Percentiles rank a stretch among this genome's conserved stretches.
Evolutionary conservation across 2,797 vertebrate species (phyloP).

Genomic region (Halcyon chelicuti): DNA sequence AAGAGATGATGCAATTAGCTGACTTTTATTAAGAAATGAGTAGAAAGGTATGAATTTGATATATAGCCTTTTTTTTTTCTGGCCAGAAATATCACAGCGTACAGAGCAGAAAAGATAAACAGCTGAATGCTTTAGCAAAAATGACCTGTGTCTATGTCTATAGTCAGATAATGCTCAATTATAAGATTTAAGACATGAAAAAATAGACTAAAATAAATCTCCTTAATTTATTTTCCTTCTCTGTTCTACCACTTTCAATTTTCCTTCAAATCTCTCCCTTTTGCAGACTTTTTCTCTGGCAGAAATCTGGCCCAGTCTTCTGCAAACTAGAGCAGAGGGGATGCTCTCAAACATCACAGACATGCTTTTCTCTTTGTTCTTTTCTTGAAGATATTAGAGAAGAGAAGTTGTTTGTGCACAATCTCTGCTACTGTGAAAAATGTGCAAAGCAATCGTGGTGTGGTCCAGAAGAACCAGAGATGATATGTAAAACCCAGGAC

Average conservation of each 20-base stretch:
- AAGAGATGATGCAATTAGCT: slow-evolving; percentile 5
- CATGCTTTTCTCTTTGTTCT: neutral
- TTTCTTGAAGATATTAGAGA: neutral
- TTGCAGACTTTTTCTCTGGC: neutral
- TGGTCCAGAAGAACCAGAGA: neutral
- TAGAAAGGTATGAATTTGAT: slow-evolving; percentile 19
- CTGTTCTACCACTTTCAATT: neutral
- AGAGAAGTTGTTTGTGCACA: neutral
- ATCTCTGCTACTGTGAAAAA: neutral
- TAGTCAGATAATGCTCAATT: neutral
- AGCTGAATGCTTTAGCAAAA: neutral
- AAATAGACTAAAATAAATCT: neutral
- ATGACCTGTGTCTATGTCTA: neutral
- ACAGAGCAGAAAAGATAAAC: neutral
- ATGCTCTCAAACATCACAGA: neutral
- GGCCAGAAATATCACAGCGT: neutral
- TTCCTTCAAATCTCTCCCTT: neutral
- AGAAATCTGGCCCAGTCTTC: neutral
- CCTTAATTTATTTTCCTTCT: slow-evolving; percentile 4
- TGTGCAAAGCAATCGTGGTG: fast-evolving
- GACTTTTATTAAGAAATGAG: slow-evolving; percentile 6
- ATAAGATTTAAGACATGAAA: neutral
- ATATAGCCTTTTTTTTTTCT: neutral
- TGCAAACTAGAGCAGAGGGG: neutral
- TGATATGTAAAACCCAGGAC: neutral